These are phyloP conservation scores for Drosophila nr. fundita DNA, from an alignment of 2,888 invertebrate genomes.

Conservation along the genomic window DNA sequence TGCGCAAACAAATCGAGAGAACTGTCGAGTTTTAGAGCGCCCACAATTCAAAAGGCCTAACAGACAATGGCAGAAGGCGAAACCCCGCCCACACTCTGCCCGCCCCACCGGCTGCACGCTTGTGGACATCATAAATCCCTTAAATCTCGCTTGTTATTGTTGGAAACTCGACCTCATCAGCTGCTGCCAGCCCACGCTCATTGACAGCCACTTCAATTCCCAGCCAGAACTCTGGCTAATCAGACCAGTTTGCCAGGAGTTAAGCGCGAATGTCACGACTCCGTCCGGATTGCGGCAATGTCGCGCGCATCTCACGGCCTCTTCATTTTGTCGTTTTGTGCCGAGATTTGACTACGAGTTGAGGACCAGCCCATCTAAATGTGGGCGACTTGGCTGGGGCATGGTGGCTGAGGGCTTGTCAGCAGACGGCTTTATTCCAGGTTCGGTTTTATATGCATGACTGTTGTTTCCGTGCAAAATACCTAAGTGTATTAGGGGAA, in stretches of 20 bases:
- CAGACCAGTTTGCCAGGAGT: constrained; percentile 64
- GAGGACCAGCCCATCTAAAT: constrained; percentile 8
- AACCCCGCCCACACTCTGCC: background rate
- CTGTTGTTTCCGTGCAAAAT: constrained; percentile 19
- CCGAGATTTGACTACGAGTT: constrained; percentile 40
- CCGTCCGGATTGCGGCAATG: background rate
- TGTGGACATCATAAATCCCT: constrained; percentile 76
- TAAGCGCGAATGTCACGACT: constrained; percentile 66
- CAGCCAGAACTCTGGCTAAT: constrained; percentile 59
- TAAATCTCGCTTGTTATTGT: constrained; percentile 79
- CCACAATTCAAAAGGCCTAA: constrained; percentile 61
- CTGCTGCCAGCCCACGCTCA: constrained; percentile 24
- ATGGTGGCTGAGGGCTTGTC: constrained; percentile 12
- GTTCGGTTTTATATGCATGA: constrained; percentile 32
- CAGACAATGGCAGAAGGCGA: constrained; percentile 23
- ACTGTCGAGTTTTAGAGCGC: constrained; percentile 38
- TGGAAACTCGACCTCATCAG: constrained; percentile 75
- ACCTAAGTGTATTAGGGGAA: constrained; percentile 20
- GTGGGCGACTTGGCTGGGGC: constrained; percentile 2
- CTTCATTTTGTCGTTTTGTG: constrained; percentile 43
- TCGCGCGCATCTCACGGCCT: constrained; percentile 14
- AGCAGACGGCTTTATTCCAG: constrained; percentile 54
- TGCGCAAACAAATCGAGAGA: constrained; percentile 75
- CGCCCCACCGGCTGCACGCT: constrained; percentile 1
- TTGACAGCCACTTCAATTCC: constrained; percentile 57